phyloP scores from a whole-genome alignment of 1,140 invertebrate species.

The Procambarus clarkii region DNA sequence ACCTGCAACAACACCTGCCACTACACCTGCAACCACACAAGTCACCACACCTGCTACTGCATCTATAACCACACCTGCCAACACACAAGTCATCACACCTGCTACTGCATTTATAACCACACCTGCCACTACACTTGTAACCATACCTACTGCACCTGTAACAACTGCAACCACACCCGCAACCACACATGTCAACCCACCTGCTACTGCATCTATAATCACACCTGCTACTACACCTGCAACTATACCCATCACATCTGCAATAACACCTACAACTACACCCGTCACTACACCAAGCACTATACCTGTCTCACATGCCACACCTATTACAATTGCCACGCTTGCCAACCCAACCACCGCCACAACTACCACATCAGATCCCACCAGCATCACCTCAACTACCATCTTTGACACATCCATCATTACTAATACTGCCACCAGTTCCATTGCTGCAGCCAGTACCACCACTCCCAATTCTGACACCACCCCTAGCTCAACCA shows the following conservation, averaged over 20 bases:
- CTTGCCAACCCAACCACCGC: neutral
- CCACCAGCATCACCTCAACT: neutral
- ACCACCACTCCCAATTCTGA: neutral
- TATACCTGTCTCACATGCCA: neutral
- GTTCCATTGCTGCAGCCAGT: neutral
- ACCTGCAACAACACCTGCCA: too few relatives aligned
- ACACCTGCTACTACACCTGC: neutral
- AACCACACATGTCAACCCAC: too few relatives aligned
- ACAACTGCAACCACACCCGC: too few relatives aligned
- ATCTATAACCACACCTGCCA: neutral
- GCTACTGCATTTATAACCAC: neutral
- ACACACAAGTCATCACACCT: neutral
- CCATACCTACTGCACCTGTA: neutral
- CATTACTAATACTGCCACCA: conserved; percentile 5
- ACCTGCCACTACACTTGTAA: neutral
- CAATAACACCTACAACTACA: neutral
- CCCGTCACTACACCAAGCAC: neutral
- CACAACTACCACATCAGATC: neutral
- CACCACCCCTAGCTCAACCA: neutral
- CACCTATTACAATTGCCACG: neutral
- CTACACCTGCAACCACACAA: neutral
- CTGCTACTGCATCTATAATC: neutral
- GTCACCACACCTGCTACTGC: neutral
- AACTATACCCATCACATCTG: neutral
- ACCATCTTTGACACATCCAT: neutral